Conservation (phyloP, 2,888 invertebrate genomes). For the Sclerodermus sp. region DNA sequence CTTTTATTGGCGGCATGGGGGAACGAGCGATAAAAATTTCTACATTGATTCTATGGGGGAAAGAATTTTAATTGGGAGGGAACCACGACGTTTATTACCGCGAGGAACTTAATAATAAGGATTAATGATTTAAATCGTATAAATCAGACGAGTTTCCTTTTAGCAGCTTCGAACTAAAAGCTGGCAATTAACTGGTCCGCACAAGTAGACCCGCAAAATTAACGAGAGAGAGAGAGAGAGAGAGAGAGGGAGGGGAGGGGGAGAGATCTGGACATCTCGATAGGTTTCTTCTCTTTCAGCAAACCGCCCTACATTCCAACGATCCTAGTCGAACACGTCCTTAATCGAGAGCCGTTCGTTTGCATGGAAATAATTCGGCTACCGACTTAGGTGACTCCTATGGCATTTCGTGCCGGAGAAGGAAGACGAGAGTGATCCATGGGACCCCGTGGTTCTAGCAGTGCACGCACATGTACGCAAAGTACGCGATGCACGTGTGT, state of each 20-base stretch:
- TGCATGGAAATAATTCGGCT: conserved; percentile 40
- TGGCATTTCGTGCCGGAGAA: conserved; percentile 24
- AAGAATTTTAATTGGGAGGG: too few relatives aligned
- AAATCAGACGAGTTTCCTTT: too few relatives aligned
- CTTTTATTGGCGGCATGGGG: too few relatives aligned
- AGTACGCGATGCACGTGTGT: conserved; percentile 23
- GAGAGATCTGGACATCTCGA: conserved; percentile 29
- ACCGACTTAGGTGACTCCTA: conserved; percentile 38
- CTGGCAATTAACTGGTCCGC: too few relatives aligned
- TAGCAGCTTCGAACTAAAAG: too few relatives aligned
- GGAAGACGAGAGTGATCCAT: conserved; percentile 32
- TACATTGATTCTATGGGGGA: too few relatives aligned
- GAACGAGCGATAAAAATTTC: too few relatives aligned
- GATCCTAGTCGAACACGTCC: conserved; percentile 32
- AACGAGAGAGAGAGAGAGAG: not conserved
- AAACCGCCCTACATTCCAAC: conserved; percentile 28
- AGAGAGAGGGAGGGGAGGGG: not conserved
- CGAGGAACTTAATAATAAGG: too few relatives aligned
- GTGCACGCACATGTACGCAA: conserved; percentile 2
- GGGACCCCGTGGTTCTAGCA: conserved; percentile 37
- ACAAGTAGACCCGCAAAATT: not conserved
- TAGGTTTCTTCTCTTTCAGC: conserved; percentile 26
- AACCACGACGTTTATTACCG: too few relatives aligned
- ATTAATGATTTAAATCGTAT: too few relatives aligned
- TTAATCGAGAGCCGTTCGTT: conserved; percentile 37